phyloP scores from a whole-genome alignment of 2,113 vertebrate species.

The Synchiropus splendidus region DNA sequence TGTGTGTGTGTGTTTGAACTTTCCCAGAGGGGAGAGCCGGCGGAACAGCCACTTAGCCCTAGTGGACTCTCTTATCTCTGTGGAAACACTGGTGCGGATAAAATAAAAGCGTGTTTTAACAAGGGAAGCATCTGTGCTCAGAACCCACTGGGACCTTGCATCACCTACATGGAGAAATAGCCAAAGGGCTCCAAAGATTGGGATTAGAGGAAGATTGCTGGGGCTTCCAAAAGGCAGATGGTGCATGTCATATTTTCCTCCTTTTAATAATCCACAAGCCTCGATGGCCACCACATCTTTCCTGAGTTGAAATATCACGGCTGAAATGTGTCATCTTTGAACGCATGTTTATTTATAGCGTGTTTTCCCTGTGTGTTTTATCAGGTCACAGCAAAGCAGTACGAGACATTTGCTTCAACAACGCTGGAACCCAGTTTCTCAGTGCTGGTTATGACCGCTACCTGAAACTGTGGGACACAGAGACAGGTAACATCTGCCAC shows the following conservation, averaged over 20 bases:
- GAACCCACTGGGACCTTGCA: constrained; percentile 16
- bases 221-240: constrained; percentile 13
- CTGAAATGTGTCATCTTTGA: constrained; percentile 2
- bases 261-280: too few relatives aligned
- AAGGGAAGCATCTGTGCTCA: constrained; percentile 6
- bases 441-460: constrained; percentile 94
- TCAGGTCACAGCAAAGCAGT: constrained; percentile 95
- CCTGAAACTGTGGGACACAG: constrained; percentile 96
- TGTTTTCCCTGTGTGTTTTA: constrained; percentile 25
- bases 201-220: constrained; percentile 9
- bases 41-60: constrained; percentile 14
- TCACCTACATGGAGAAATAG: constrained; percentile 16
- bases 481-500: constrained; percentile 79
- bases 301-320: too few relatives aligned
- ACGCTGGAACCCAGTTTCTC: constrained; percentile 83
- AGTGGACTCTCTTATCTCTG: constrained; percentile 31
- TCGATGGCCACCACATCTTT: too few relatives aligned
- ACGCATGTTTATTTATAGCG: constrained; percentile 10
- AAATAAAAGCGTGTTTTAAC: constrained; percentile 29
- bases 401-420: constrained; percentile 93
- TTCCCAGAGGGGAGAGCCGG: constrained; percentile 1
- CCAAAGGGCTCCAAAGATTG: constrained; percentile 6
- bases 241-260: too few relatives aligned
- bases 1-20: too few relatives aligned
- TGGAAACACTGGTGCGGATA: constrained; percentile 21